Base-by-base conservation (phyloP, 2,797 vertebrate genomes). In the Xiphorhynchus erythropygius region DNA sequence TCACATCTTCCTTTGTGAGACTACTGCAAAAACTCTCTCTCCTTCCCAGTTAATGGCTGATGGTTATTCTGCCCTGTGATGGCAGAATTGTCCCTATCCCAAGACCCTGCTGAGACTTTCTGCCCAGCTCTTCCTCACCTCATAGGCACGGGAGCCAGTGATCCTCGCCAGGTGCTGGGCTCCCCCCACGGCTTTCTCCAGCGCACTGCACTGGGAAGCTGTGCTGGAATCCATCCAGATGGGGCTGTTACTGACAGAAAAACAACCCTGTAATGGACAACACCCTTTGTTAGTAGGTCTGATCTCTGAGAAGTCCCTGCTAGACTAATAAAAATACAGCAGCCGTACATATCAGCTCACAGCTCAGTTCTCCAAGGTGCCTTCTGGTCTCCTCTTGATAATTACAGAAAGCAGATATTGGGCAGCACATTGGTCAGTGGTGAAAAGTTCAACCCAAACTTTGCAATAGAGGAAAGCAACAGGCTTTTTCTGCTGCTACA, bases 141-240 rank as follows among this genome's bases (percentile, higher is more conserved):
- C 99, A 6, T 99, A 99, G 15, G 99, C 99, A 2, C 98, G 98
- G 65, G 99, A 99, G 4, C 99, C 99, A 0, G 98, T 99, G 97
- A 99, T 97, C n/a, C 97, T 78, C 0, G 99, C 98, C 55, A 99
- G 98, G 2, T 85, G 94, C 90, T 96, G 97, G 35, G 99, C 98
- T 21, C 99, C 99, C 2, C 99, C 99, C 67, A 98, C 67, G 1
- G 98, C 94, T 3, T 95, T 90, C 97, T 99, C 98, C 87, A 99
- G 97, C 6, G 84, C 53, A 6, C 76, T 86, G 96, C 99, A 99
- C 97, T 99, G 98, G 28, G 77, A 82, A 3, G 91, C 21, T 53
- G 98, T 99, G 93, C 99, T 99, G 62, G 98, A 99, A 97, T 99
- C 99, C 99, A 99, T 99, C 99, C 99, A 99, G 46, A 99, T 94